Conservation (phyloP, 2,113 vertebrate species). For the Xenopus borealis region DNA sequence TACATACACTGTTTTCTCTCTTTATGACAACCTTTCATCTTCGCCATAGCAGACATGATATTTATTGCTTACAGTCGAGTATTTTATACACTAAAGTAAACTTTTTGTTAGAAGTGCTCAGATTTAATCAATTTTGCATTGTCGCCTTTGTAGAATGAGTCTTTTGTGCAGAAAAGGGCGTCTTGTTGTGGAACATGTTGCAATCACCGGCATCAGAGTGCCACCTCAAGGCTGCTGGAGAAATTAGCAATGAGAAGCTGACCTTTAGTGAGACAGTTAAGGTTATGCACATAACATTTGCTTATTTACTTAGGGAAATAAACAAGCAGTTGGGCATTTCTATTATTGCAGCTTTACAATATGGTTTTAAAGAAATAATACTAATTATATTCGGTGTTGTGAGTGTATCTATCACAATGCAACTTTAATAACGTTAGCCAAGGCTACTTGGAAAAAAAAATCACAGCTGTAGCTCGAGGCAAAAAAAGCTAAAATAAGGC, state of each 20-base stretch:
- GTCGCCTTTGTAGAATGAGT: slow-evolving; percentile 72
- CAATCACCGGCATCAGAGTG: slow-evolving; percentile 85
- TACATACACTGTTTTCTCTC: neutral
- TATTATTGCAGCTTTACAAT: slow-evolving; percentile 68
- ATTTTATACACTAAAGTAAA: slow-evolving; percentile 54
- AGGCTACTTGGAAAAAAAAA: slow-evolving; percentile 78
- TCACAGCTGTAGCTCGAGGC: slow-evolving; percentile 92
- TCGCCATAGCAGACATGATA: neutral
- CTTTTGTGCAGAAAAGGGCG: slow-evolving; percentile 71
- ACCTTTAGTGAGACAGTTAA: slow-evolving; percentile 77
- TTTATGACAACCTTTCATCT: neutral
- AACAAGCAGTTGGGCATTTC: slow-evolving; percentile 74
- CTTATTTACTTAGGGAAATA: slow-evolving; percentile 88
- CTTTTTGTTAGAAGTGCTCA: slow-evolving; percentile 57
- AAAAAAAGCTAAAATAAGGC: slow-evolving; percentile 77
- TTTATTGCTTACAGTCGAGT: slow-evolving; percentile 4
- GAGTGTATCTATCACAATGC: slow-evolving; percentile 76
- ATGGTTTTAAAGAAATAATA: slow-evolving; percentile 60
- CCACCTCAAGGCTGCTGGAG: slow-evolving; percentile 85
- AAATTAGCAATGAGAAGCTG: slow-evolving; percentile 71
- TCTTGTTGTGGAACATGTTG: slow-evolving; percentile 60
- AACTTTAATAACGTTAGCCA: slow-evolving; percentile 91
- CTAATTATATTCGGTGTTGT: slow-evolving; percentile 56
- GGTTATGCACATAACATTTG: slow-evolving; percentile 84
- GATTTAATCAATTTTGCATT: slow-evolving; percentile 66